Evolutionary conservation across 23 tunicate genomes (phyloP), one percentile per base, ranked within the genome.

Genomic region (Ciona savignyi): DNA sequence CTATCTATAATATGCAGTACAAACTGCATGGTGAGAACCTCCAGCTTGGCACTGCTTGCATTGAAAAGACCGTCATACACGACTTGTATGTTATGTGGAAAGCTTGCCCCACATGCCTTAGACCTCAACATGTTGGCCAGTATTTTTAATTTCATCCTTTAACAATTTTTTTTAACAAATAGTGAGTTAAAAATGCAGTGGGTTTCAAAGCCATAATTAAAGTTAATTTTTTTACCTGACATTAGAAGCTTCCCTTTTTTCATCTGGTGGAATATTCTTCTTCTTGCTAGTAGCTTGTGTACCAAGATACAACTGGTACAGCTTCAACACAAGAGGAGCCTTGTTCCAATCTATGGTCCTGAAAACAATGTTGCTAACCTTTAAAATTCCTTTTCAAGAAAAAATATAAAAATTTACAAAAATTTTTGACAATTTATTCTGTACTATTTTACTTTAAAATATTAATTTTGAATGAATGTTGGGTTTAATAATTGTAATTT

Each of bases 61-160:
- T 72, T 80, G 78, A 89, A 89, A 77, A 89, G 63, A 31, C 90
- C 96, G 62, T 83, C 96, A 60, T 82, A 82, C 22, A 73, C 80
- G 9, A 83, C 32, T 73, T 89, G 96, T 20, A 89, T 78, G 19
- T 75, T 72, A 3, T 49, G 73, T 1, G 96, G 96, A 64, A 89
- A 67, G 21, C 70, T 72, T 31, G 77, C 84, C 0, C 77, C 81
- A 25, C 84, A 79, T 1, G 42, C 51, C 20, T 51, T 51, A 6
- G 84, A 89, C 24, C 96, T 81, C 2, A 67, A 73, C 64, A 89
- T 28, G 60, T 62, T 71, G 9, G 31, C 22, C 30, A 89, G 34
- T 51, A 89, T 34, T 33, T 89, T 89, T 30, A 89, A 35, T 60
- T 89, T 89, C 71, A 83, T 35, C 30, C 96, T 89, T n/a, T n/a